Conservation (phyloP, 2,888 invertebrate genomes). For the Stratiomys singularior region DNA sequence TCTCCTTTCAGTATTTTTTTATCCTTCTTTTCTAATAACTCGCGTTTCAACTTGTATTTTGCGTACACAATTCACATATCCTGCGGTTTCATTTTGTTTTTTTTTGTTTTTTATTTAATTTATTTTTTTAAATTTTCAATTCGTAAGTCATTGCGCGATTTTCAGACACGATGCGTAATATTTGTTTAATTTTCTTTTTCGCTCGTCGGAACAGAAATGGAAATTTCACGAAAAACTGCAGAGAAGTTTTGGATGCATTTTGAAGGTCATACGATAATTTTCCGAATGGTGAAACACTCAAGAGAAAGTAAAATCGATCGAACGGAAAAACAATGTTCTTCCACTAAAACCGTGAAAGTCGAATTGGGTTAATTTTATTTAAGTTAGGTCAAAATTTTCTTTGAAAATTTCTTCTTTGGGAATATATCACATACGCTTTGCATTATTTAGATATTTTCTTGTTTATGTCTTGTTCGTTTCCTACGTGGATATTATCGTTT, state of each 20-base stretch:
- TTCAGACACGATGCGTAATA: background rate
- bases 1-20: conserved; percentile 2
- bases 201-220: background rate
- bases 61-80: background rate
- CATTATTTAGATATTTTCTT: conserved; percentile 40
- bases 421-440: conserved; percentile 48
- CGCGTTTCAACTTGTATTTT: background rate
- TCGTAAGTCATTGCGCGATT: no score
- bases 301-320: background rate
- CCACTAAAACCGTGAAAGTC: background rate
- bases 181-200: background rate
- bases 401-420: conserved; percentile 26
- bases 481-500: background rate
- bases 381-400: conserved; percentile 18
- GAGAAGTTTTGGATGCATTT: background rate
- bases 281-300: conserved; percentile 38
- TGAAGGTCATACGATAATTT: conserved; percentile 47
- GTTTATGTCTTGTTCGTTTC: conserved; percentile 10
- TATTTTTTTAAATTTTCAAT: background rate
- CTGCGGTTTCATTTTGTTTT: background rate
- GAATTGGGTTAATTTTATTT: background rate
- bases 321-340: no score
- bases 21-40: conserved; percentile 5
- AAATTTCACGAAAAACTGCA: conserved; percentile 2
- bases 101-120: background rate